Base-by-base conservation (phyloP, 2,888 invertebrate species). In the Leptogaster cylindrica region DNA sequence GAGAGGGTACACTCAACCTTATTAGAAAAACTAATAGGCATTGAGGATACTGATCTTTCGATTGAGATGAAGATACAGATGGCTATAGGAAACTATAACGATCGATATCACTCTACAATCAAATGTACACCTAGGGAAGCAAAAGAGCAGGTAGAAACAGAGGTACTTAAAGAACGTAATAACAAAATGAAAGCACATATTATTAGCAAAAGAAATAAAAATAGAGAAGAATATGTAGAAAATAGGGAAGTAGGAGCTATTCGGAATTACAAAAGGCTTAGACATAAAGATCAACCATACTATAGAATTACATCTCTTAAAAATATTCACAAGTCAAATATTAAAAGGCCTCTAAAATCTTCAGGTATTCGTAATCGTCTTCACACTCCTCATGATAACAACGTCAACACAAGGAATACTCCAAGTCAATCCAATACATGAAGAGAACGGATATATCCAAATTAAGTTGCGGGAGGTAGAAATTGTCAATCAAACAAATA, bases 1-100 rank as follows among this genome's bases (percentile, higher is more conserved):
- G 68, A 71, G 65, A 68, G 70, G 46, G 27, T 70, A 23, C 70
- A 72, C 44, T 70, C 70, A 16, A 70, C 70, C 33, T 50, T 71
- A 23, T 66, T 69, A 66, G 70, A 70, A 65, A 72, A 71, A 63
- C 50, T 69, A 36, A 67, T 63, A 65, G 65, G 61, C 10, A 68
- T 70, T 8, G 67, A 66, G 10, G 67, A 67, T 61, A 61, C 46
- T 8, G 33, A 63, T 14, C 20, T 67, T 2, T 69, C 68, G 67
- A 8, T 68, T 16, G 69, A 70, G 67, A 51, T 48, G 63, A 70
- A 69, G 58, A 50, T 69, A 14, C 68, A 70, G 44, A 8, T 67
- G 36, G 68, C 51, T 25, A 12, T 71, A 64, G 55, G 65, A 58
- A 70, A 70, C 36, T 70, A 70, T 61, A 70, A 72, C 25, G 58